These are phyloP conservation scores for Eudemis profundana DNA, from an alignment of 2,888 invertebrate genomes.

Conservation along the genomic window DNA sequence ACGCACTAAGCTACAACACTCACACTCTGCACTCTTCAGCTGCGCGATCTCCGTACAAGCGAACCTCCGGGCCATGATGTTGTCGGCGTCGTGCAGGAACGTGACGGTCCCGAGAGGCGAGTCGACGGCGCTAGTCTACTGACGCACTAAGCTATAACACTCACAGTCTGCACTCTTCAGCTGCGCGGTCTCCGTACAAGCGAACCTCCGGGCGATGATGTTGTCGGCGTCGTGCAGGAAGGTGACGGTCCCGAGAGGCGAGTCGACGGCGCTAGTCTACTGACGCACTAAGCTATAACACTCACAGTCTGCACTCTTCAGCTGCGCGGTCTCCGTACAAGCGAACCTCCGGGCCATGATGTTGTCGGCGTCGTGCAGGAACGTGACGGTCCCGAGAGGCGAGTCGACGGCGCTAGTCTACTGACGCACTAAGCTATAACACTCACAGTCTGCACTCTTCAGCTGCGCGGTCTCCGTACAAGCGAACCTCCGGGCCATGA, in stretches of 20 bases:
- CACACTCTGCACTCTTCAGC: conserved; percentile 56
- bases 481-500: background rate
- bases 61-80: background rate
- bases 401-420: background rate
- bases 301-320: conserved; percentile 64
- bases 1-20: no score
- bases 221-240: background rate
- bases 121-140: background rate
- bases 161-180: conserved; percentile 59
- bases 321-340: background rate
- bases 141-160: conserved; percentile 52
- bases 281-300: conserved; percentile 60
- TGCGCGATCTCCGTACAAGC: background rate
- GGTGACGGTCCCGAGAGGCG: background rate
- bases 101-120: background rate
- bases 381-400: conserved; percentile 1
- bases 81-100: background rate
- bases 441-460: conserved; percentile 66
- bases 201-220: background rate
- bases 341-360: background rate
- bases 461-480: background rate
- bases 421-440: conserved; percentile 57
- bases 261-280: background rate
- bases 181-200: background rate
- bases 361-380: background rate